Conservation (phyloP, 1,140 invertebrate genomes). For the Pseudomyrmex pallidus region DNA sequence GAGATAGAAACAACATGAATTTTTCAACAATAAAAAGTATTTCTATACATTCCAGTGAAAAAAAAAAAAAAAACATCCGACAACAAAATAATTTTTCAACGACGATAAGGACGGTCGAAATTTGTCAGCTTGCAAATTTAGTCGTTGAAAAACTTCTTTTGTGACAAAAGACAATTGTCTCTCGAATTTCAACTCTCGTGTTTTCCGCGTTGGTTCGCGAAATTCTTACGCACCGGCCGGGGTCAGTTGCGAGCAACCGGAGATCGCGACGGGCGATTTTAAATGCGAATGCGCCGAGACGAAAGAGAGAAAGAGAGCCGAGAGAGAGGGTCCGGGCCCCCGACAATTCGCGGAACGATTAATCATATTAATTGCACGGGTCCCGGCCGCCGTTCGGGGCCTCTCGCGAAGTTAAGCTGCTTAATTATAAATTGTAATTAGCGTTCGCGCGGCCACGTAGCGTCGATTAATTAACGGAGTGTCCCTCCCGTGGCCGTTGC, state of each 20-base stretch:
- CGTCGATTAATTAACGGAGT: constrained; percentile 82
- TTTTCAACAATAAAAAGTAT: too few relatives aligned
- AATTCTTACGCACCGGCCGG: constrained; percentile 10
- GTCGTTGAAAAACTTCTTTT: not conserved
- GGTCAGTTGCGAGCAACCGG: not conserved
- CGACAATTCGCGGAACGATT: constrained; percentile 81
- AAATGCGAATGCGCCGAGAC: constrained; percentile 60
- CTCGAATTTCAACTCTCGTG: constrained; percentile 5
- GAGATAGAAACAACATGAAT: not conserved
- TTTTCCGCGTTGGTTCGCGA: constrained; percentile 32
- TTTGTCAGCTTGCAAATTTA: not conserved
- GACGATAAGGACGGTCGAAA: too few relatives aligned
- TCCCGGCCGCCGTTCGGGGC: constrained; percentile 63
- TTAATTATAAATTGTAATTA: constrained; percentile 86
- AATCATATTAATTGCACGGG: constrained; percentile 82
- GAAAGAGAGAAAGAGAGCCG: constrained; percentile 24
- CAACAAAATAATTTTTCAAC: not conserved
- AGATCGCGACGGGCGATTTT: constrained; percentile 66
- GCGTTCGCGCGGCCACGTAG: constrained; percentile 76
- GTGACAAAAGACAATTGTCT: not conserved
- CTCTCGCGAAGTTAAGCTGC: constrained; percentile 76
- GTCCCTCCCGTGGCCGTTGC: constrained; percentile 62
- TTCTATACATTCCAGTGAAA: too few relatives aligned
- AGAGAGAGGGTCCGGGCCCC: constrained; percentile 20
- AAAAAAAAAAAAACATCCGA: not conserved